These are phyloP conservation scores for Calcarius lapponicus DNA, from an alignment of 2,797 vertebrate species.

Conservation along the genomic window DNA sequence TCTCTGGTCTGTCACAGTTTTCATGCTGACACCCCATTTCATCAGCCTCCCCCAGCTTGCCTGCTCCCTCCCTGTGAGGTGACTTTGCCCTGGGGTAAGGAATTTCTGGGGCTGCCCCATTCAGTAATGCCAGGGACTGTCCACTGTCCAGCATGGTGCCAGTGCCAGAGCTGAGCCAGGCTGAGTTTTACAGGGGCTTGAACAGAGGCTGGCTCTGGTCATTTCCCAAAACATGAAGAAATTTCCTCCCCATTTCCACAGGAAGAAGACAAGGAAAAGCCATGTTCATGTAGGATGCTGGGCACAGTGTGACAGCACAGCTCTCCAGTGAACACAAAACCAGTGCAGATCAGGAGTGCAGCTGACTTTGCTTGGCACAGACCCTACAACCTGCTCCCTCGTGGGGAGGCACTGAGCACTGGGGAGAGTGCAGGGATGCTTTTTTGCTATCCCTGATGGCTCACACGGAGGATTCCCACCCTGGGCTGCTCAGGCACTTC, in stretches of 20 bases:
- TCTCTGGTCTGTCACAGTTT: not conserved
- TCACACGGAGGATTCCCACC: not conserved
- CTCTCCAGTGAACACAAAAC: not conserved
- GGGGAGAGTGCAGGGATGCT: not conserved
- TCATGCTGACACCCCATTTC: not conserved
- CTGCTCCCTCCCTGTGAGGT: not conserved
- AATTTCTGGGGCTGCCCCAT: not conserved
- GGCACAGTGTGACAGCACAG: rapidly evolving
- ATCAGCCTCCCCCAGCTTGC: not conserved
- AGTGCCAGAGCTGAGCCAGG: not conserved
- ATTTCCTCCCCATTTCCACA: not conserved
- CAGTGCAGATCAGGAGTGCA: not conserved
- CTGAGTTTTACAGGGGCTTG: not conserved
- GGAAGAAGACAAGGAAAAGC: not conserved
- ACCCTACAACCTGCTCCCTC: not conserved
- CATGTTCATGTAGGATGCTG: not conserved
- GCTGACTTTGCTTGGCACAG: not conserved
- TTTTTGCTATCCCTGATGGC: not conserved
- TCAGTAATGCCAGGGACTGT: not conserved
- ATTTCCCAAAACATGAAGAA: not conserved
- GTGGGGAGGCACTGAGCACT: rapidly evolving
- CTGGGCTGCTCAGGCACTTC: not conserved
- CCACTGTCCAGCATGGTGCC: rapidly evolving
- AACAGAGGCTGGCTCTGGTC: not conserved
- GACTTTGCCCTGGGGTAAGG: not conserved